Percentiles rank a stretch among this genome's conserved stretches.
Evolutionary conservation across 2,113 vertebrate genomes (phyloP).

Genomic region (Crotalus viridis): DNA sequence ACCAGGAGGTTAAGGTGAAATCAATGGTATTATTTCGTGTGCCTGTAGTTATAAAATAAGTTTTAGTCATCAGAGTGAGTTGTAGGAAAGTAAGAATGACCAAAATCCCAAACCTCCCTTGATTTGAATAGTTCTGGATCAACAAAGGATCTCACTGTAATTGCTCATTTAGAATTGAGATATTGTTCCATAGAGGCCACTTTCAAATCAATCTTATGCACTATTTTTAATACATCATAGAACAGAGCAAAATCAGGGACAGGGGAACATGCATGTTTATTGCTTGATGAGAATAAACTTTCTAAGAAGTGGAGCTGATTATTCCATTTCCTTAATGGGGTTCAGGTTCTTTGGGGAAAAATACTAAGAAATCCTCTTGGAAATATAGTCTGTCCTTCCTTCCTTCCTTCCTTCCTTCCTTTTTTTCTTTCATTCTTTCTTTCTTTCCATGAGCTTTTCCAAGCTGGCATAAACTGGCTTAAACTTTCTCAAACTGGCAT

Average conservation of each 20-base stretch:
- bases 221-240: background rate
- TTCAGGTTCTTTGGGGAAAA: background rate
- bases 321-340: background rate
- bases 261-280: too few relatives aligned
- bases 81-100: background rate
- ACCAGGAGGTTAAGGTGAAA: background rate
- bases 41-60: background rate
- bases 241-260: background rate
- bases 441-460: background rate
- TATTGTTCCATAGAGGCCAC: background rate
- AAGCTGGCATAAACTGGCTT: background rate
- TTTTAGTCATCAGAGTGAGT: background rate
- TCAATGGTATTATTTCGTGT: background rate
- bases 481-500: background rate
- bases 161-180: background rate
- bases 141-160: background rate
- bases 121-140: background rate
- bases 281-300: conserved; percentile 12
- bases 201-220: background rate
- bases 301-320: background rate
- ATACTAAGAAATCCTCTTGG: background rate
- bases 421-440: background rate
- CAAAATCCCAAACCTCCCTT: background rate
- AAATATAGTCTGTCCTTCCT: background rate
- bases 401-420: too few relatives aligned